Evolutionary conservation across 2,888 invertebrate genomes (phyloP).

Genomic region (Chrysomela aeneicollis): DNA sequence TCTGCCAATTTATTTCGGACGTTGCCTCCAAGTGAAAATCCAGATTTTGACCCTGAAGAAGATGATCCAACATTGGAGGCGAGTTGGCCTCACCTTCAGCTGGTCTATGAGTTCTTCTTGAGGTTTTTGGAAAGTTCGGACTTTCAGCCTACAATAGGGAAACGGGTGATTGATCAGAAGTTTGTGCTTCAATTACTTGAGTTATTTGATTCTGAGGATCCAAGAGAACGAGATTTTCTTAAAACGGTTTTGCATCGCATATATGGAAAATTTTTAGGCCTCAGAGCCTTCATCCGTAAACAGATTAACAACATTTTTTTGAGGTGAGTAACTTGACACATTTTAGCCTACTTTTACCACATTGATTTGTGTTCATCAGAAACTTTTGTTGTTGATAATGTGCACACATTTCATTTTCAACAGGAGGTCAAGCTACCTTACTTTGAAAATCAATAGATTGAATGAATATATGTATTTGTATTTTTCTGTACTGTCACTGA

Average conservation of each 20-base stretch:
- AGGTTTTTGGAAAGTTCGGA: conserved; percentile 98
- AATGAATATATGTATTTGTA: too few relatives aligned
- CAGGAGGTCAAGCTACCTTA: too few relatives aligned
- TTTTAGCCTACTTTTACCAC: too few relatives aligned
- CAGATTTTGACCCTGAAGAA: conserved; percentile 99
- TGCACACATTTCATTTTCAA: too few relatives aligned
- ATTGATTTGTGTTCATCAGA: too few relatives aligned
- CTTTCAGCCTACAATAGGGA: conserved; percentile 92
- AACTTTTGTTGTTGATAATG: too few relatives aligned
- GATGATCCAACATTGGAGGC: conserved; percentile 99
- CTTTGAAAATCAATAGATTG: too few relatives aligned
- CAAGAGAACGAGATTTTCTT: conserved; percentile 93
- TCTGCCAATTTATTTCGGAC: conserved; percentile 97
- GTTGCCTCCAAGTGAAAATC: conserved; percentile 94
- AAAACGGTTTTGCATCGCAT: conserved; percentile 98
- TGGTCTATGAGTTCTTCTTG: conserved; percentile 99
- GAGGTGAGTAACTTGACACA: conserved; percentile 63
- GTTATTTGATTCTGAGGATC: conserved; percentile 97
- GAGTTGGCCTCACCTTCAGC: conserved; percentile 98
- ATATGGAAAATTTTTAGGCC: conserved; percentile 96
- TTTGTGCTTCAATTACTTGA: conserved; percentile 96
- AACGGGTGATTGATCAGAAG: conserved; percentile 91
- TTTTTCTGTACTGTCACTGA: too few relatives aligned
- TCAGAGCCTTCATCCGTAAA: conserved; percentile 96
- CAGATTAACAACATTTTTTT: conserved; percentile 98